Conservation (phyloP, 2,888 invertebrate species). For the Cosmopolites sordidus region DNA sequence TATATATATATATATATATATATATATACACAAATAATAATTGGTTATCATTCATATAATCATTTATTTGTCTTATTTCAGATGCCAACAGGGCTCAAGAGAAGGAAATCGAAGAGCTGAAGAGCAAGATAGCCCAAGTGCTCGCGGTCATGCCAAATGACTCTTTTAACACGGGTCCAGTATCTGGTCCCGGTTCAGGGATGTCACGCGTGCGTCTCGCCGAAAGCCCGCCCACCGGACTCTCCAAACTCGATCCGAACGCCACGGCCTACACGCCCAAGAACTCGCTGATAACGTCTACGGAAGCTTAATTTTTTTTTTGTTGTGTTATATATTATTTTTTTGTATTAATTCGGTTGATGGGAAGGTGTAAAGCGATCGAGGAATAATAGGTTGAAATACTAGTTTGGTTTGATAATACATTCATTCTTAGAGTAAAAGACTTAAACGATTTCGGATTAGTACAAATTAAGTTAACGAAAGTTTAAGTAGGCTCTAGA, state of each 20-base stretch:
- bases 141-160: slow-evolving; percentile 87
- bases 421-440: no score
- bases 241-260: slow-evolving; percentile 72
- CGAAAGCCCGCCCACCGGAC: slow-evolving; percentile 47
- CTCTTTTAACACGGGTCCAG: slow-evolving; percentile 47
- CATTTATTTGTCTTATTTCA: no score
- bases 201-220: slow-evolving; percentile 55
- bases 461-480: no score
- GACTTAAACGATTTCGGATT: no score
- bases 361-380: no score
- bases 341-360: no score
- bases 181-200: slow-evolving; percentile 28
- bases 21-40: background rate
- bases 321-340: slow-evolving; percentile 3
- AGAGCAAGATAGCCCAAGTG: slow-evolving; percentile 87
- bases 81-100: slow-evolving; percentile 80
- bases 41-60: no score
- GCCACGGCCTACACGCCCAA: slow-evolving; percentile 90
- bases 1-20: no score
- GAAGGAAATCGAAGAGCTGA: slow-evolving; percentile 86
- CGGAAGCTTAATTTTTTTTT: slow-evolving; percentile 50
- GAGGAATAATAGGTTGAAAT: no score
- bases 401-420: no score
- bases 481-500: no score
- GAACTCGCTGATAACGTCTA: slow-evolving; percentile 56